These are phyloP conservation scores for Gnathonemus echidnorhynchus DNA, from an alignment of 2,113 vertebrate species.

Conservation along the genomic window DNA sequence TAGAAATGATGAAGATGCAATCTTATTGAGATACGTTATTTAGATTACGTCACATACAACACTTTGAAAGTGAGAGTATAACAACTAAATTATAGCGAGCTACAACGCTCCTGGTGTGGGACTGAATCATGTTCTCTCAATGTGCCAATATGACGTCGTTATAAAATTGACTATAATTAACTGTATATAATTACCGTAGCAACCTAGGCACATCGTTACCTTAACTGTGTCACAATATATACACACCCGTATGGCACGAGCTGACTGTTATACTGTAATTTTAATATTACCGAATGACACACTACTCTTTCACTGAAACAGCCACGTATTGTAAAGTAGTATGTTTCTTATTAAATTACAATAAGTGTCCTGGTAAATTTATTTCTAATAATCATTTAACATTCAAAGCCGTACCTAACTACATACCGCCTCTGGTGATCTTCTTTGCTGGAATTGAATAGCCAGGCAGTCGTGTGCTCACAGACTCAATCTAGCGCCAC, in stretches of 20 bases:
- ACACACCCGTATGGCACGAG: background rate
- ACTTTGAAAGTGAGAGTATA: background rate
- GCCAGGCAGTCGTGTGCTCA: background rate
- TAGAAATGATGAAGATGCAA: background rate
- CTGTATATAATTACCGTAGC: background rate
- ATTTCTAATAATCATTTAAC: background rate
- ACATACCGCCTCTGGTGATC: background rate
- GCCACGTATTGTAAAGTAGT: background rate
- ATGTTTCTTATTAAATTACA: background rate
- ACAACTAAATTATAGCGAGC: background rate
- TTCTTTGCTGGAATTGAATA: background rate
- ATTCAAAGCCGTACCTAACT: background rate
- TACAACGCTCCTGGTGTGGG: background rate
- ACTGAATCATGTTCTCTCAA: background rate
- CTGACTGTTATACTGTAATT: background rate
- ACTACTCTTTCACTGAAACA: background rate
- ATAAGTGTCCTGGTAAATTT: background rate
- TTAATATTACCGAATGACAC: background rate
- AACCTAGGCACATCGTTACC: background rate
- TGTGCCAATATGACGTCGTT: background rate
- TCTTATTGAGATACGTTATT: background rate
- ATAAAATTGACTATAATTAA: background rate
- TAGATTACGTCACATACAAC: background rate
- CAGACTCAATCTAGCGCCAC: background rate
- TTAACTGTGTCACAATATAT: background rate